Evolutionary conservation across 2,113 vertebrate genomes (phyloP), one percentile per base, ranked within the genome.

Genomic region (Eudyptes chrysolophus): DNA sequence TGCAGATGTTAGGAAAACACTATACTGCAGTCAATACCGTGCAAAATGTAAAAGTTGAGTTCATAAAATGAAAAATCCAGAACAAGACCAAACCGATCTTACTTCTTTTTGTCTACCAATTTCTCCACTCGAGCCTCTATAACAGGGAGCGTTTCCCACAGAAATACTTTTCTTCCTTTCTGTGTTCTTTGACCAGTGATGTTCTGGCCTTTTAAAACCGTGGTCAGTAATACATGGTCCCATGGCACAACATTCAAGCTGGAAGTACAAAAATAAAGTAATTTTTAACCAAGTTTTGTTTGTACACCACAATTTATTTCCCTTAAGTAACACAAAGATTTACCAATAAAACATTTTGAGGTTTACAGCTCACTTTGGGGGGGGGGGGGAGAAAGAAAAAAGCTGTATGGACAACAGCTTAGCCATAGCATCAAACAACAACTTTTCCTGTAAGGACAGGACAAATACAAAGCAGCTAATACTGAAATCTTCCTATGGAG

Each of bases 151-250:
- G 79, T 16, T 85, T 99, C 99, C 51, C 64, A 74, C 48, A 99
- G 98, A 44, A 84, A 18, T 9, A 98, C 93, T 71, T 97, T 98
- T 89, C 95, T 98, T 65, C 98, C 98, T 85, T 97, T 98, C 84
- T 93, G 93, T 10, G 83, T 97, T 38, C 98, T 98, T 48, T 97
- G 61, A 5, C 99, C 99, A 4, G 87, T 96, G 81, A 98, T 61
- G 22, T 99, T 99, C 94, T 99, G 99, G 5, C 99, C 99, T 89
- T 97, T 99, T 57, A 99, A 61, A 55, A 99, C 98, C 0, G 98
- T 98, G 40, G 98, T 98, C 70, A 99, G 97, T n/a, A 99, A 94
- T 12, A 94, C 20, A 11, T 99, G 98, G 11, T 99, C 95, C 99
- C 99, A 99, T 0, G 96, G 92, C 25, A 98, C 69, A 27, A 99